Percentiles rank a stretch among this genome's conserved stretches.
phyloP scores from a whole-genome alignment of 2,113 vertebrate species.

The Clarias macrocephalus region DNA sequence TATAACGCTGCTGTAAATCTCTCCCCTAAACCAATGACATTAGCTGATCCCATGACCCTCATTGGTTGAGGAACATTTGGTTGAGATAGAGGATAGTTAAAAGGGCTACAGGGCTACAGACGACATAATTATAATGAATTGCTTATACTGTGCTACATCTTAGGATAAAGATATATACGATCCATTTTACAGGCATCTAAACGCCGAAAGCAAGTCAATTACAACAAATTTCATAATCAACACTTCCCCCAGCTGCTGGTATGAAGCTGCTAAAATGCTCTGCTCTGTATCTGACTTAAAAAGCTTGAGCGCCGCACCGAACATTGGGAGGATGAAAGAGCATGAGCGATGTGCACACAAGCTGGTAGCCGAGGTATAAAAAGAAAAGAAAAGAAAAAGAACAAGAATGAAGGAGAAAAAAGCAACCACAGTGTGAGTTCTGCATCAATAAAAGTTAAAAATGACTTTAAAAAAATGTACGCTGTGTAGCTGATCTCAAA shows the following conservation, averaged over 20 bases:
- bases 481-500: neutral
- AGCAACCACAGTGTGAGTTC: neutral
- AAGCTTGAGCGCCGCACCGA: constrained; percentile 29
- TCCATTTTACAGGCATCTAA: neutral
- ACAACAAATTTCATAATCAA: neutral
- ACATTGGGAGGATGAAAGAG: constrained; percentile 34
- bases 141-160: neutral
- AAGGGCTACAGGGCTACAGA: too few species aligned
- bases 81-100: too few species aligned
- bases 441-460: neutral
- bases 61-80: neutral
- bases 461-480: neutral
- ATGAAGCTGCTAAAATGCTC: constrained; percentile 14
- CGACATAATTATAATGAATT: neutral
- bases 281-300: constrained; percentile 29
- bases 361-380: constrained; percentile 1
- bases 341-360: constrained; percentile 27
- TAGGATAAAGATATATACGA: neutral
- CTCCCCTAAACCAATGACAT: neutral
- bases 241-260: neutral
- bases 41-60: neutral
- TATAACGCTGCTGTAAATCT: neutral
- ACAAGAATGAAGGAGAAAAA: neutral
- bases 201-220: neutral
- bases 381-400: neutral